These are phyloP conservation scores for Mactra quadrangularis DNA, from an alignment of 1,140 invertebrate species.

Conservation along the genomic window DNA sequence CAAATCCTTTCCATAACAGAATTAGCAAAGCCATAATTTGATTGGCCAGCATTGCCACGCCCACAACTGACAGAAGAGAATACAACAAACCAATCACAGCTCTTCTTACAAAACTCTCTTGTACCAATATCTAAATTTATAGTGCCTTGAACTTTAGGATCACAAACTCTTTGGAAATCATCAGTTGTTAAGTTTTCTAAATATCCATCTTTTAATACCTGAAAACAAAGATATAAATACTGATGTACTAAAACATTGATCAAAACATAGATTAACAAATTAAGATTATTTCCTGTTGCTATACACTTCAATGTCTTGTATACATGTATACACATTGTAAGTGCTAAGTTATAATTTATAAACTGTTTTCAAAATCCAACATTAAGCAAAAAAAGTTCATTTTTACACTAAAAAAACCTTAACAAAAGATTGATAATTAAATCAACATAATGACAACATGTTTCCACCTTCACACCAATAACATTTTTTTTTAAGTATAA, in stretches of 20 bases:
- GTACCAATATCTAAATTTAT: conserved; percentile 90
- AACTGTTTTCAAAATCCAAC: too few species aligned
- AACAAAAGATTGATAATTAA: too few species aligned
- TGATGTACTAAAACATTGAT: neutral
- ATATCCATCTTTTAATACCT: conserved; percentile 92
- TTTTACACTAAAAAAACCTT: too few species aligned
- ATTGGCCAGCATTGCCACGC: conserved; percentile 96
- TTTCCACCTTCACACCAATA: too few species aligned
- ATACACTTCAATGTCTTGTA: too few species aligned
- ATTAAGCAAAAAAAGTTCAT: too few species aligned
- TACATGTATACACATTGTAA: too few species aligned
- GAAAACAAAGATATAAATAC: conserved; percentile 45
- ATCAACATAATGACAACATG: too few species aligned
- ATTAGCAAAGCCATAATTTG: conserved; percentile 98
- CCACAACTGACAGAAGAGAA: conserved; percentile 98
- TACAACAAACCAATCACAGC: conserved; percentile 92
- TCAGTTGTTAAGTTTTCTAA: conserved; percentile 94
- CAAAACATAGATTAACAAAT: too few species aligned
- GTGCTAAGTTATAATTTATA: too few species aligned
- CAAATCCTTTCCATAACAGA: conserved; percentile 97
- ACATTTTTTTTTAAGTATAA: too few species aligned
- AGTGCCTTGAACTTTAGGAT: conserved; percentile 88
- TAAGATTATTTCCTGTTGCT: too few species aligned
- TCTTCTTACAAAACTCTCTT: conserved; percentile 87
- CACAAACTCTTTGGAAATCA: conserved; percentile 89